Percentiles rank a stretch among this genome's conserved stretches.
Conservation (phyloP, 2,888 invertebrate genomes). For the Subacronicta megacephala region DNA sequence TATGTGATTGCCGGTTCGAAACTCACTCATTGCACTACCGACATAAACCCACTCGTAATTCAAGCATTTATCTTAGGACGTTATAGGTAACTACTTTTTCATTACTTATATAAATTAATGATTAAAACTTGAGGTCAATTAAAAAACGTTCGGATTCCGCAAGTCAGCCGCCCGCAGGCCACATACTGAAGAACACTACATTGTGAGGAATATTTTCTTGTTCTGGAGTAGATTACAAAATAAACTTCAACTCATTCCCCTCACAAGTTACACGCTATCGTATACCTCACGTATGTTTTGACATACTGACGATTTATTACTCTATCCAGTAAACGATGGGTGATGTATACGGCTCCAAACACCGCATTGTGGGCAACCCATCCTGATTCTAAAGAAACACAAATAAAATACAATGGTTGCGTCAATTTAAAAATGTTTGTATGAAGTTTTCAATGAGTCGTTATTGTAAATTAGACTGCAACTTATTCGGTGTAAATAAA, state of each 20-base stretch:
- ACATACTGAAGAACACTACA: no score
- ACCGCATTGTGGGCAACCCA: slow-evolving; percentile 22
- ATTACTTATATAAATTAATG: no score
- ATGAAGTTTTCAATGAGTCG: slow-evolving; percentile 31
- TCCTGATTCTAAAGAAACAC: slow-evolving; percentile 42
- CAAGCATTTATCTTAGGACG: no score
- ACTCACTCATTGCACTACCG: no score
- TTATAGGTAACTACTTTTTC: no score
- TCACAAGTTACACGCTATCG: slow-evolving; percentile 43
- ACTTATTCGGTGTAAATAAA: slow-evolving; percentile 23
- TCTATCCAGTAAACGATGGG: slow-evolving; percentile 45
- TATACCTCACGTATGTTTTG: slow-evolving; percentile 54
- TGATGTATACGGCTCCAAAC: slow-evolving; percentile 45
- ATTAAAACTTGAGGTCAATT: no score
- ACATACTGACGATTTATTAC: slow-evolving; percentile 52
- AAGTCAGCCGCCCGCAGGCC: no score
- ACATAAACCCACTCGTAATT: no score
- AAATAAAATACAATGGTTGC: slow-evolving; percentile 52
- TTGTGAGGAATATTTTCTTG: no score
- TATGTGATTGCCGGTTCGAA: no score
- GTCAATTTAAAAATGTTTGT: slow-evolving; percentile 41
- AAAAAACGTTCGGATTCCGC: no score
- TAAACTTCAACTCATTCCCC: slow-evolving; percentile 10
- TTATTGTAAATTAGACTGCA: slow-evolving; percentile 26
- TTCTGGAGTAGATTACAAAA: not conserved